Evolutionary conservation across 2,888 invertebrate species (phyloP).

Genomic region (Hypselothyrea guttata): DNA sequence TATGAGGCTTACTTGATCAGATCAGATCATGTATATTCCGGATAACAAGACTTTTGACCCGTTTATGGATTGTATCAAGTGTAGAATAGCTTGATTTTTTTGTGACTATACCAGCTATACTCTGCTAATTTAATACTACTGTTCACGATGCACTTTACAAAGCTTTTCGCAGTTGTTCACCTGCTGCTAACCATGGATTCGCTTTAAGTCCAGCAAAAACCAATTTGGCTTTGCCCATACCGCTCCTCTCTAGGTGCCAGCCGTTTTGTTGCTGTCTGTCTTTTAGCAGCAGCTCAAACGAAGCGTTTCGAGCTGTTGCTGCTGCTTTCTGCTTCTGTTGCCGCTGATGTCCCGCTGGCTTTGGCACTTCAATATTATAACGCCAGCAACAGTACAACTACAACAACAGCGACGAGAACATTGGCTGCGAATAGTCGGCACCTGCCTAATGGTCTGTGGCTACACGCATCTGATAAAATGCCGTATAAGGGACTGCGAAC

Average conservation of each 20-base stretch:
- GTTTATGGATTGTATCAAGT: not conserved
- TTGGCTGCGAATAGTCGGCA: slow-evolving; percentile 47
- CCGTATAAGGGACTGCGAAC: slow-evolving; percentile 1
- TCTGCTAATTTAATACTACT: not conserved
- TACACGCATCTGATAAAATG: not conserved
- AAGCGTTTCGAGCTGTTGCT: slow-evolving; percentile 47
- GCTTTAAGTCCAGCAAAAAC: slow-evolving; percentile 61
- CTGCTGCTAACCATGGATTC: slow-evolving; percentile 44
- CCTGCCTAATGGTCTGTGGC: slow-evolving; percentile 64
- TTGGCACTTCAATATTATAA: slow-evolving; percentile 72
- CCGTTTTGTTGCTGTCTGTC: slow-evolving; percentile 43
- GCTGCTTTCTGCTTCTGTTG: slow-evolving; percentile 28
- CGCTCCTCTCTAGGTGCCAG: not conserved
- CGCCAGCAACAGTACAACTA: slow-evolving; percentile 36
- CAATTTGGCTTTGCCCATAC: slow-evolving; percentile 58
- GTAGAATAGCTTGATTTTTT: too few relatives aligned
- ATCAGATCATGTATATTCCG: too few relatives aligned
- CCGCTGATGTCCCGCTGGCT: slow-evolving; percentile 68
- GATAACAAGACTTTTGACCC: too few relatives aligned
- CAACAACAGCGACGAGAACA: slow-evolving; percentile 16
- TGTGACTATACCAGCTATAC: not conserved
- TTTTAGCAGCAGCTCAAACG: slow-evolving; percentile 41
- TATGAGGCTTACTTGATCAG: too few relatives aligned
- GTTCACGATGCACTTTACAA: slow-evolving; percentile 19
- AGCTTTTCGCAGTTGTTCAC: slow-evolving; percentile 22